These are phyloP conservation scores for Atlantisia rogersi DNA, from an alignment of 2,113 vertebrate species.

Conservation along the genomic window DNA sequence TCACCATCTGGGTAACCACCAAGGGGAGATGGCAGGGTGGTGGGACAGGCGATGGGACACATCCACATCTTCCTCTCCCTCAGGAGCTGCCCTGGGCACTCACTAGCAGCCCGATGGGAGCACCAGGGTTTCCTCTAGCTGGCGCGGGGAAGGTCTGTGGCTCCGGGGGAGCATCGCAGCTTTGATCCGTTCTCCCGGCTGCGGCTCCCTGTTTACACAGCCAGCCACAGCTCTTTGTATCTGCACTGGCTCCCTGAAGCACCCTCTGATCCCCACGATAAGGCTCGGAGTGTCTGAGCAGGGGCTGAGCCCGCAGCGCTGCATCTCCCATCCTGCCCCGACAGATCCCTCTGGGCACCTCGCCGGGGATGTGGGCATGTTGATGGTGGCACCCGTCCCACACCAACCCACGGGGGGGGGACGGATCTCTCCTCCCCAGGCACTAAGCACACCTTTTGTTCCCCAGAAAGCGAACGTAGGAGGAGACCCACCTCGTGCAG, in stretches of 20 bases:
- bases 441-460: neutral
- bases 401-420: neutral
- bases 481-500: neutral
- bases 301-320: neutral
- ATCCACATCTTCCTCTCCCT: rapidly evolving
- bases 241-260: neutral
- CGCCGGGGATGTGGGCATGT: neutral
- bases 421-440: neutral
- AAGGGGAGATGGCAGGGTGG: neutral
- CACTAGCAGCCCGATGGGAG: neutral
- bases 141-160: neutral
- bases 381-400: constrained; percentile 45
- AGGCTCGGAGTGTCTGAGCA: neutral
- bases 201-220: constrained; percentile 31
- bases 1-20: rapidly evolving
- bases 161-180: neutral
- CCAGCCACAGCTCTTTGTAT: constrained; percentile 35
- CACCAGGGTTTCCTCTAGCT: neutral
- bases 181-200: constrained; percentile 31
- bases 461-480: neutral
- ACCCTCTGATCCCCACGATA: constrained; percentile 9
- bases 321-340: neutral
- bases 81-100: neutral
- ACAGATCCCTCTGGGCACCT: constrained; percentile 1
- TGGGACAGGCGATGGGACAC: neutral